These are phyloP conservation scores for Chionomys nivalis DNA, from an alignment of 2,113 vertebrate species.

Conservation along the genomic window DNA sequence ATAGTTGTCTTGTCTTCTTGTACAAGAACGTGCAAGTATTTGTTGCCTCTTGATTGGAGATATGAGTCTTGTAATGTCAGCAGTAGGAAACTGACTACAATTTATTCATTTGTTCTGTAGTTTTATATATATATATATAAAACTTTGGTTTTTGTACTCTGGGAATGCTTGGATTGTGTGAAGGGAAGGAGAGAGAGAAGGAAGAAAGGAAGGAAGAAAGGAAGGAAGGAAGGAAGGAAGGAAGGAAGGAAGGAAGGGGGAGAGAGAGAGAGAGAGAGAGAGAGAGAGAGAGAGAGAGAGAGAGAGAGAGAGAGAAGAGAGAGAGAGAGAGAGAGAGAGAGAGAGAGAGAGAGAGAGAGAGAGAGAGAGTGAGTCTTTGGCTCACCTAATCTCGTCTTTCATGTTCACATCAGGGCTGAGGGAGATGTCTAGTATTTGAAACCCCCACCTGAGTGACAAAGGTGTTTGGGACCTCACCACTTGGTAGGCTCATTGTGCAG, in stretches of 20 bases:
- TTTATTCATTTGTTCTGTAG: neutral
- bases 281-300: neutral
- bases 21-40: neutral
- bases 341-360: too few species aligned
- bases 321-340: too few species aligned
- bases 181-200: fast-evolving
- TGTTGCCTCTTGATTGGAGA: neutral
- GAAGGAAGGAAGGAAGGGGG: too few species aligned
- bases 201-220: neutral
- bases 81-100: neutral
- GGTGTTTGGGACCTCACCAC: neutral
- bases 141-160: neutral
- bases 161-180: neutral
- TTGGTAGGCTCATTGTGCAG: neutral
- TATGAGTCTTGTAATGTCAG: neutral
- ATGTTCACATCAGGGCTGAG: neutral
- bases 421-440: neutral
- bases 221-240: neutral
- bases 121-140: neutral
- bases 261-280: neutral
- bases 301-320: too few species aligned
- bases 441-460: neutral
- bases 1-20: neutral
- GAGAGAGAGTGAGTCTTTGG: neutral
- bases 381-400: neutral